These are phyloP conservation scores for Macaria notata DNA, from an alignment of 2,888 invertebrate species.

Conservation along the genomic window DNA sequence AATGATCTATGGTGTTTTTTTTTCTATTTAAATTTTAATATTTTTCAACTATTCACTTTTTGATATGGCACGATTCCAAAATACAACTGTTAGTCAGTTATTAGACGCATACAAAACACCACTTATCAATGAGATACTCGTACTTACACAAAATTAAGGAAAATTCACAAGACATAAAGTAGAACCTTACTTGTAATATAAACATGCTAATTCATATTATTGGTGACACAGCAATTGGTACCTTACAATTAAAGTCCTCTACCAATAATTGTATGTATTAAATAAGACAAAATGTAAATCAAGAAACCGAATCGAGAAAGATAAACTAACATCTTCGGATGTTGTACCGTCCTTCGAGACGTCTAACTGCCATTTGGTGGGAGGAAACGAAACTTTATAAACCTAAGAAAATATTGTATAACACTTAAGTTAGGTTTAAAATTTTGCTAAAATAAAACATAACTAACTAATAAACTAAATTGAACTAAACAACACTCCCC, in stretches of 20 bases:
- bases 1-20: conserved; percentile 57
- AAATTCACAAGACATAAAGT: conserved; percentile 43
- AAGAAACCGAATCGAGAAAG: conserved; percentile 50
- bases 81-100: conserved; percentile 38
- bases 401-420: conserved; percentile 78
- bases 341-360: conserved; percentile 47
- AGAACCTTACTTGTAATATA: conserved; percentile 61
- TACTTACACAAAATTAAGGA: conserved; percentile 42
- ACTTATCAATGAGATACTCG: conserved; percentile 55
- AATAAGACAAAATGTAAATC: conserved; percentile 34
- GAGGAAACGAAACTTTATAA: conserved; percentile 75
- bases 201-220: conserved; percentile 77
- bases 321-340: conserved; percentile 57
- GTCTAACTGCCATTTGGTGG: conserved; percentile 76
- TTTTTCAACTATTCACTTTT: conserved; percentile 41
- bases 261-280: conserved; percentile 42
- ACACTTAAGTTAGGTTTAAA: conserved; percentile 80
- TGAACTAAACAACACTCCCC: conserved; percentile 81
- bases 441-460: conserved; percentile 83
- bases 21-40: conserved; percentile 20
- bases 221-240: conserved; percentile 78
- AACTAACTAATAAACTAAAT: conserved; percentile 83
- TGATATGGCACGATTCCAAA: conserved; percentile 70
- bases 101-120: conserved; percentile 42
- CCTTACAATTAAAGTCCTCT: conserved; percentile 68